A percentile compares a stretch with the other conserved stretches of the same genome.
phyloP scores from a whole-genome alignment of 1,140 invertebrate species.

The Drosophila kikkawai region DNA sequence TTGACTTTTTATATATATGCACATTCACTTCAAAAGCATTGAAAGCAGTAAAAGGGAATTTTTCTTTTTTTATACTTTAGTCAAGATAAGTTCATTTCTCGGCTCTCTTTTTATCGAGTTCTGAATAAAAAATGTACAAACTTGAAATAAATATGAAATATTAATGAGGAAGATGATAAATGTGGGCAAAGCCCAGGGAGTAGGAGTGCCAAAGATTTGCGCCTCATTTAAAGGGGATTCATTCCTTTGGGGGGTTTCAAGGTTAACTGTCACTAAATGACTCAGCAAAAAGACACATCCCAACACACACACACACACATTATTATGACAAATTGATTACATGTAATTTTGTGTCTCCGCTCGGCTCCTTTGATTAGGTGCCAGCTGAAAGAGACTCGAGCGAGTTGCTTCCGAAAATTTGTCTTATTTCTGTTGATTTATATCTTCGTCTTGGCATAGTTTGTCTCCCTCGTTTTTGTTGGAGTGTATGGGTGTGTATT shows the following conservation, averaged over 20 bases:
- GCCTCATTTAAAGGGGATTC: constrained; percentile 37
- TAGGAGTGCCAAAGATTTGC: constrained; percentile 39
- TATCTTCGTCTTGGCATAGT: constrained; percentile 41
- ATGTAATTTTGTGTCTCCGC: constrained; percentile 49
- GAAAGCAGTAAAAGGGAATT: constrained; percentile 24
- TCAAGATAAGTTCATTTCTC: constrained; percentile 43
- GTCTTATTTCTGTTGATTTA: constrained; percentile 59
- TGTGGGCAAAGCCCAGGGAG: constrained; percentile 10
- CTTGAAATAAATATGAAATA: constrained; percentile 59
- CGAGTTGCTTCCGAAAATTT: constrained; percentile 42
- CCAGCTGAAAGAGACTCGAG: constrained; percentile 13
- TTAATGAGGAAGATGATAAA: constrained; percentile 58
- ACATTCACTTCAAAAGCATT: constrained; percentile 30
- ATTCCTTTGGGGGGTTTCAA: constrained; percentile 31
- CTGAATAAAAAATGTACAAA: constrained; percentile 32
- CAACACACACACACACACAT: constrained; percentile 12
- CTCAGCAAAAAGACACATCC: constrained; percentile 35
- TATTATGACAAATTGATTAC: constrained; percentile 68
- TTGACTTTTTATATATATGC: constrained; percentile 27
- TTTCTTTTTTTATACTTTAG: constrained; percentile 8
- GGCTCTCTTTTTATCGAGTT: constrained; percentile 41
- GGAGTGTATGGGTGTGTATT: neutral
- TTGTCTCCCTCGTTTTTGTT: constrained; percentile 2
- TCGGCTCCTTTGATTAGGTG: constrained; percentile 52
- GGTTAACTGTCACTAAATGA: constrained; percentile 58